Evolutionary conservation across 2,113 vertebrate species (phyloP).

Genomic region (Microtus richardsoni): DNA sequence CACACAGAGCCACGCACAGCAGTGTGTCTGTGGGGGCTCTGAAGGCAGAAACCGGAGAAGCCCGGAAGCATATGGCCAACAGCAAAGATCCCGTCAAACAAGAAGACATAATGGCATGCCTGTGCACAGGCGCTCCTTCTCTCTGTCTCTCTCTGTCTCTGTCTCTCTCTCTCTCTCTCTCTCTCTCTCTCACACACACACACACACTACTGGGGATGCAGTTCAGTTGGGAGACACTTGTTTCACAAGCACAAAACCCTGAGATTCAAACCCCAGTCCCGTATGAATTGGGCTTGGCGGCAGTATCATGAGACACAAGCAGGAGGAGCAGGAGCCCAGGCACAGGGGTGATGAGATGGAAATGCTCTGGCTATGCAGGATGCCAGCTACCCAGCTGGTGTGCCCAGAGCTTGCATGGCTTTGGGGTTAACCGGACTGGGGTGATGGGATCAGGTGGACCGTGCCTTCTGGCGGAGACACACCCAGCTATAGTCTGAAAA

Average conservation of each 20-base stretch:
- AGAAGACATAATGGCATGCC: no score
- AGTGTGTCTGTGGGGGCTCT: neutral
- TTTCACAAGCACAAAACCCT: neutral
- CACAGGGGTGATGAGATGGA: no score
- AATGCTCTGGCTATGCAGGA: neutral
- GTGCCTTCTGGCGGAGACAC: neutral
- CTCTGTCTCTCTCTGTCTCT: no score
- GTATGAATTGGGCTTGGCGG: neutral
- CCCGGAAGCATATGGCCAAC: neutral
- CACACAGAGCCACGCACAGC: neutral
- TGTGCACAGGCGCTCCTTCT: neutral
- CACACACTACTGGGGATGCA: neutral
- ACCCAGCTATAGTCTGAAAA: neutral
- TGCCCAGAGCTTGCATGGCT: neutral
- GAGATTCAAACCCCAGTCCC: neutral
- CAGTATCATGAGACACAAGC: neutral
- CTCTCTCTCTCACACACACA: no score
- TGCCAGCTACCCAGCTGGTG: neutral
- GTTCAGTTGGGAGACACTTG: neutral
- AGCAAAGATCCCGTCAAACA: neutral
- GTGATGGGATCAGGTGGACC: neutral
- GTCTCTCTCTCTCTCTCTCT: no score
- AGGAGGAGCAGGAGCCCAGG: neutral
- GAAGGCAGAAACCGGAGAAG: neutral
- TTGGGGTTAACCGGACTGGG: neutral